phyloP scores from a whole-genome alignment of 2,797 vertebrate genomes.

The Tragopan temminckii region DNA sequence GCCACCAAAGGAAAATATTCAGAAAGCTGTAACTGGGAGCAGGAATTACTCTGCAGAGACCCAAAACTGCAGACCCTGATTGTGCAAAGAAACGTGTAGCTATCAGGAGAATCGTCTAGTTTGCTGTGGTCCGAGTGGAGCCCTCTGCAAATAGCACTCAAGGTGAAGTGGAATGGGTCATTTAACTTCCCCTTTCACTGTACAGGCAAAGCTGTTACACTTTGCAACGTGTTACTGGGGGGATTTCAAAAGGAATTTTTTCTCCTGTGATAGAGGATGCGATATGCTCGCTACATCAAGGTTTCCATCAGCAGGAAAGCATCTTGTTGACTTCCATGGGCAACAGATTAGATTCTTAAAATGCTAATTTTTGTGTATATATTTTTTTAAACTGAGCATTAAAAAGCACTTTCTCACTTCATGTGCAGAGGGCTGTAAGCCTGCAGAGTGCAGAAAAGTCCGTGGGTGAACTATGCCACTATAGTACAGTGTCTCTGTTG shows the following conservation, averaged over 20 bases:
- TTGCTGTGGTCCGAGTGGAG: constrained; percentile 14
- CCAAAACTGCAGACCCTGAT: background rate
- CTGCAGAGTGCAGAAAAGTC: background rate
- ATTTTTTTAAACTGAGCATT: background rate
- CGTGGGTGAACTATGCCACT: constrained; percentile 34
- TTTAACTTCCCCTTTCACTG: constrained; percentile 8
- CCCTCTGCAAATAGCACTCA: constrained; percentile 2
- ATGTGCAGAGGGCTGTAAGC: constrained; percentile 11
- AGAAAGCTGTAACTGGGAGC: constrained; percentile 23
- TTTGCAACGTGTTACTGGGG: background rate
- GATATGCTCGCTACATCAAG: fast-evolving
- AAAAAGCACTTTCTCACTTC: background rate
- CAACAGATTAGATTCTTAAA: background rate
- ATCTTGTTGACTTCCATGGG: background rate
- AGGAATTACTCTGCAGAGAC: constrained; percentile 46
- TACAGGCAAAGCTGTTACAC: background rate
- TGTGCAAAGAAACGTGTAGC: background rate
- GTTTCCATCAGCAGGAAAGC: background rate
- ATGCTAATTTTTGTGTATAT: background rate
- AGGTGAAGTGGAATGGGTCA: constrained; percentile 37
- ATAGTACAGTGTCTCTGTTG: background rate
- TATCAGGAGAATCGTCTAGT: background rate
- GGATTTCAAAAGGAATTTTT: constrained; percentile 8
- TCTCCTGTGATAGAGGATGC: background rate
- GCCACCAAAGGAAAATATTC: constrained; percentile 5